Percentiles rank a stretch among this genome's conserved stretches.
Conservation (phyloP, 2,797 vertebrate species). For the Varecia variegata region DNA sequence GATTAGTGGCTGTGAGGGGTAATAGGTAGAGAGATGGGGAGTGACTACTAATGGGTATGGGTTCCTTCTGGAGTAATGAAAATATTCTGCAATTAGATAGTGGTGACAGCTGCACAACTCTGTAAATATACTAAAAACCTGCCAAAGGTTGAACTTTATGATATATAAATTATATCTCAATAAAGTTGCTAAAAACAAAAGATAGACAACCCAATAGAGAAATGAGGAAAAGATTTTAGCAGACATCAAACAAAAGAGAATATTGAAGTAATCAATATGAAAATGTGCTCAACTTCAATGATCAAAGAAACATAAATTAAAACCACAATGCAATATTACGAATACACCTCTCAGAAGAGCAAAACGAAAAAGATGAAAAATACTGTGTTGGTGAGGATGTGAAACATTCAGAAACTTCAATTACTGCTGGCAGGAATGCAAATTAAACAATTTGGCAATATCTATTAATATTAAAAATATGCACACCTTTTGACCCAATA, state of each 20-base stretch:
- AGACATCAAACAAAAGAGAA: slow-evolving; percentile 5
- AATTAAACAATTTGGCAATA: background rate
- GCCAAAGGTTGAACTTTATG: background rate
- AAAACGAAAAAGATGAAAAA: slow-evolving; percentile 17
- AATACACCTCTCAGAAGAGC: background rate
- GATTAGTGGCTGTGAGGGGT: background rate
- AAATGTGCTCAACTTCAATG: background rate
- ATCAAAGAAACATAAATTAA: slow-evolving; percentile 5
- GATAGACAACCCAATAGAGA: background rate
- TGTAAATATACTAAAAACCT: background rate
- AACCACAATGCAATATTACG: background rate
- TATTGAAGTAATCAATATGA: background rate
- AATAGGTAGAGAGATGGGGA: background rate
- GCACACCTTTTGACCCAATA: background rate
- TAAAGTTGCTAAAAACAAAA: background rate
- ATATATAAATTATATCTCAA: background rate
- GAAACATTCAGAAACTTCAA: background rate
- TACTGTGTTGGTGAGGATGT: background rate
- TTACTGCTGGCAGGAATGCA: background rate
- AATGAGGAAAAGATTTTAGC: background rate
- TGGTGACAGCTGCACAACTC: background rate
- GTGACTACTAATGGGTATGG: background rate
- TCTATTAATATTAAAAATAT: background rate
- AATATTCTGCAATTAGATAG: background rate
- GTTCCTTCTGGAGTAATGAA: background rate